These are phyloP conservation scores for Eupsittula cactorum DNA, from an alignment of 2,113 vertebrate genomes.

Conservation along the genomic window DNA sequence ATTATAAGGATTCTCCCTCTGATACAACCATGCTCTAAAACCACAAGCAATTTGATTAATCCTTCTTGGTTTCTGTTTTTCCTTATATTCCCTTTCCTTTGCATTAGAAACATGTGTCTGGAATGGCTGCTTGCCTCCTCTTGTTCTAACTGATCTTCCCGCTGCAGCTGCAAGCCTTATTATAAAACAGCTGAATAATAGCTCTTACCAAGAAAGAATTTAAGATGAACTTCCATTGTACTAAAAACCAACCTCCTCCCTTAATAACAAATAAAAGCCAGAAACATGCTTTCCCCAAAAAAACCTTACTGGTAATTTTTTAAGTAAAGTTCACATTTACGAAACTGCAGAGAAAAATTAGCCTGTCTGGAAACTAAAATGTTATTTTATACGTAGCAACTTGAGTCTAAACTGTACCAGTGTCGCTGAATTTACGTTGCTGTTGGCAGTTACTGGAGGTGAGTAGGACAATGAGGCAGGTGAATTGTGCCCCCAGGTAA, in stretches of 20 bases:
- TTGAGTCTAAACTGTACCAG: not conserved
- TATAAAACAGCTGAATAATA: not conserved
- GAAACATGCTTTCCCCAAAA: accelerated
- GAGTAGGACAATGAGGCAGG: not conserved
- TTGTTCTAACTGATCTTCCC: not conserved
- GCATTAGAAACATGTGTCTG: not conserved
- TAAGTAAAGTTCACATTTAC: not conserved
- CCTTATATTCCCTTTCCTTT: not conserved
- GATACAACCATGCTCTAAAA: not conserved
- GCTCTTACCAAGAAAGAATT: not conserved
- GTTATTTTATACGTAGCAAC: not conserved
- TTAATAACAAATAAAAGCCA: not conserved
- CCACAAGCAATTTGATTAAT: not conserved
- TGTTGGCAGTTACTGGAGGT: not conserved
- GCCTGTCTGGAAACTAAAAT: not conserved
- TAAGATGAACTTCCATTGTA: not conserved
- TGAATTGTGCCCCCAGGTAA: not conserved
- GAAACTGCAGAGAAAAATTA: not conserved
- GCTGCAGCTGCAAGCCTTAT: not conserved
- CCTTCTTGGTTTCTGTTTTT: not conserved
- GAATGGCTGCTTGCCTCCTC: not conserved
- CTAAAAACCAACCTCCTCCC: not conserved
- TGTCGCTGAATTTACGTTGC: not conserved
- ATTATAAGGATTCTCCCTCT: not conserved
- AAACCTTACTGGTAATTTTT: not conserved